Evolutionary conservation across 1,140 invertebrate genomes (phyloP).

Genomic region (Drosophila eugracilis): DNA sequence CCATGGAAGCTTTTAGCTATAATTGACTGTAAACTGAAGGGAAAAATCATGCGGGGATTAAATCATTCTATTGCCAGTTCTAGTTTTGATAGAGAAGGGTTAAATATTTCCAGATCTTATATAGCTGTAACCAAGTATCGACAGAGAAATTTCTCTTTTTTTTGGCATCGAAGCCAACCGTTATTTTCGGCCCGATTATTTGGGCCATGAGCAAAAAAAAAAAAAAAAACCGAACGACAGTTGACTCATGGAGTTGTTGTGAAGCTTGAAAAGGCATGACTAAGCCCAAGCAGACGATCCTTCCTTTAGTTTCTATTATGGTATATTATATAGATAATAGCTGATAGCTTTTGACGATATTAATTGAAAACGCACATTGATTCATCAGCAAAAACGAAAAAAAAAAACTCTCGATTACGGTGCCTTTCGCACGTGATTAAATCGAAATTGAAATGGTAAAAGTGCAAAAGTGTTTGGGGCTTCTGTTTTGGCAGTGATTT

Average conservation of each 20-base stretch:
- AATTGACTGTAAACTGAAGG: conserved; percentile 23
- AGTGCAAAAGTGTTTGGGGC: conserved; percentile 31
- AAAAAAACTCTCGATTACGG: conserved; percentile 15
- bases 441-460: conserved; percentile 36
- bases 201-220: conserved; percentile 17
- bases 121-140: background rate
- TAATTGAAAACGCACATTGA: too few species aligned
- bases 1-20: conserved; percentile 27
- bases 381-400: background rate
- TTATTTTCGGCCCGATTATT: conserved; percentile 24
- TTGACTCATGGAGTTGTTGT: conserved; percentile 17
- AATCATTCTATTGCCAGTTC: conserved; percentile 2
- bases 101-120: too few species aligned
- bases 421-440: conserved; percentile 25
- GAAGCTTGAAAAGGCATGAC: background rate
- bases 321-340: conserved; percentile 4
- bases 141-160: conserved; percentile 27
- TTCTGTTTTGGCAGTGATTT: conserved; percentile 49
- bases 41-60: conserved; percentile 6
- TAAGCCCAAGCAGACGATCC: conserved; percentile 13
- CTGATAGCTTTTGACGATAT: background rate
- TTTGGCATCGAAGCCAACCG: conserved; percentile 15
- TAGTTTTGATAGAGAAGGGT: too few species aligned
- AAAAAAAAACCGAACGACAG: background rate
- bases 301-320: background rate